A percentile compares a stretch with the other conserved stretches of the same genome.
Evolutionary conservation across 2,888 invertebrate species (phyloP).

Genomic region (Caenorhabditis sinica): DNA sequence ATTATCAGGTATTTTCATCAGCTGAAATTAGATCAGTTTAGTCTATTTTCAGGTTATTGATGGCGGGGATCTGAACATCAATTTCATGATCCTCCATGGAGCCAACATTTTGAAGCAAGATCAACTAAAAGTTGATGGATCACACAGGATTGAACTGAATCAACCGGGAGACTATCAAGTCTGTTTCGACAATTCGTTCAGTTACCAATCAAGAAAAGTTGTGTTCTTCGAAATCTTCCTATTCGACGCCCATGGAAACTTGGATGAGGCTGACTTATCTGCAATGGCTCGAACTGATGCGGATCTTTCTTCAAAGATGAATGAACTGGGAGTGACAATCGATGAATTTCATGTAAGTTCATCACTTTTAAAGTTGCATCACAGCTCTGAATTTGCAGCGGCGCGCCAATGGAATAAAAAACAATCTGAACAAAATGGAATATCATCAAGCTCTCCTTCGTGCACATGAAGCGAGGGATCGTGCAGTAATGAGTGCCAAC

Average conservation of each 20-base stretch:
- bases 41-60: slow-evolving; percentile 88
- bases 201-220: slow-evolving; percentile 90
- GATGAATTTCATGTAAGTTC: slow-evolving; percentile 74
- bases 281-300: slow-evolving; percentile 70
- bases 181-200: slow-evolving; percentile 93
- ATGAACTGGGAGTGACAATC: slow-evolving; percentile 78
- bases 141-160: slow-evolving; percentile 82
- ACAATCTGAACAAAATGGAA: slow-evolving; percentile 78
- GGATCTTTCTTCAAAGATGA: slow-evolving; percentile 68
- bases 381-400: slow-evolving; percentile 64
- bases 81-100: slow-evolving; percentile 88
- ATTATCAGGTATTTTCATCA: slow-evolving; percentile 87
- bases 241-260: slow-evolving; percentile 79
- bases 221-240: slow-evolving; percentile 82
- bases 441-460: slow-evolving; percentile 85
- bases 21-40: neutral
- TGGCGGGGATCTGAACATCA: slow-evolving; percentile 91
- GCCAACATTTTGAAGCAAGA: slow-evolving; percentile 83
- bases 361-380: neutral
- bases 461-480: slow-evolving; percentile 90
- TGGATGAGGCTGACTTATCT: slow-evolving; percentile 77
- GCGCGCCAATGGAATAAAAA: slow-evolving; percentile 77
- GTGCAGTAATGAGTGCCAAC: slow-evolving; percentile 91
- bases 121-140: slow-evolving; percentile 84
- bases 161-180: slow-evolving; percentile 89